phyloP scores from a whole-genome alignment of 2,888 invertebrate species.

The Lamproptera curius region DNA sequence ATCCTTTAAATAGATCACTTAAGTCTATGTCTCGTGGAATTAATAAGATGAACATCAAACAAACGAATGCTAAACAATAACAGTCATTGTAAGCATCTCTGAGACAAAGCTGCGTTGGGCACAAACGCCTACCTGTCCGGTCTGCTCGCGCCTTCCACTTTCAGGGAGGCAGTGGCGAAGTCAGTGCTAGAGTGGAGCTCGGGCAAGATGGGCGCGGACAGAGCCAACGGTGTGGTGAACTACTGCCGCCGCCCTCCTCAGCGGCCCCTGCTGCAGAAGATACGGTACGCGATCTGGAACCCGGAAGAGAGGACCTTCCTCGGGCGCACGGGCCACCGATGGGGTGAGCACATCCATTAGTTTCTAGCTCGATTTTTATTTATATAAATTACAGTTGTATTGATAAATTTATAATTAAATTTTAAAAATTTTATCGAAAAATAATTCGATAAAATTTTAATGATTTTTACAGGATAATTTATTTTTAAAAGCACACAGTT shows the following conservation, averaged over 20 bases:
- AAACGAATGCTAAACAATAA: too few relatives aligned
- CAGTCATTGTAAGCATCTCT: too few relatives aligned
- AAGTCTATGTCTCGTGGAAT: too few relatives aligned
- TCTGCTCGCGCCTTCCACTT: background rate
- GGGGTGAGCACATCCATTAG: constrained; percentile 79
- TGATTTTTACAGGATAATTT: too few relatives aligned
- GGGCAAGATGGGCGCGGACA: constrained; percentile 62
- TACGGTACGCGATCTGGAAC: constrained; percentile 77
- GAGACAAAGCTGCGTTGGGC: constrained; percentile 6
- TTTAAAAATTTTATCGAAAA: background rate
- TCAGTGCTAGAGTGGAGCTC: constrained; percentile 25
- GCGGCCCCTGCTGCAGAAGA: constrained; percentile 53
- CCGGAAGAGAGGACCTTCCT: constrained; percentile 78
- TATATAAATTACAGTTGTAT: too few relatives aligned
- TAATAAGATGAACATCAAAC: too few relatives aligned
- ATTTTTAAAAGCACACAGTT: too few relatives aligned
- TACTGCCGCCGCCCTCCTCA: constrained; percentile 61
- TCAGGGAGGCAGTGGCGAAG: background rate
- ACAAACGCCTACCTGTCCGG: background rate
- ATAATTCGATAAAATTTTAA: background rate
- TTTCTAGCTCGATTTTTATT: too few relatives aligned
- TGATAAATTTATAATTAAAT: too few relatives aligned
- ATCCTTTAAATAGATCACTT: too few relatives aligned
- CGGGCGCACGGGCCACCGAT: constrained; percentile 79
- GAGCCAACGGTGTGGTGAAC: constrained; percentile 59